Evolutionary conservation across 2,113 vertebrate genomes (phyloP).

Genomic region (Entosphenus tridentatus): DNA sequence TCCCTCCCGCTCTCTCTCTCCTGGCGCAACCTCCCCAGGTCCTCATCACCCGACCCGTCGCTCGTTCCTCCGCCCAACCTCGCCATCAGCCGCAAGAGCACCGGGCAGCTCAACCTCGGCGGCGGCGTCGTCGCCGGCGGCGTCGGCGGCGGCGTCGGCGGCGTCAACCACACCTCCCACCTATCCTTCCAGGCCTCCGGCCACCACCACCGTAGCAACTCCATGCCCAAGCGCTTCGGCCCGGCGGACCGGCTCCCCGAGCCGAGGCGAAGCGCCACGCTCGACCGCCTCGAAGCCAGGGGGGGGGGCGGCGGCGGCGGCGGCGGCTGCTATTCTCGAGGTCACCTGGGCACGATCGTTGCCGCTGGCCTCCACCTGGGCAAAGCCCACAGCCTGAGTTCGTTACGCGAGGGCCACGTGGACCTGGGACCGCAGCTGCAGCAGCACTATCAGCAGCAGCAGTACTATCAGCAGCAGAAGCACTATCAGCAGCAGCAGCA

Average conservation of each 20-base stretch:
- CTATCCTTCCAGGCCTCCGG: not conserved
- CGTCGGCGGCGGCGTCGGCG: not conserved
- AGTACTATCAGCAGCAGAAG: not conserved
- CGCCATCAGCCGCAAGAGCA: conserved; percentile 1
- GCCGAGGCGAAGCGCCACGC: not conserved
- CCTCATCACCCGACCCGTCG: not conserved
- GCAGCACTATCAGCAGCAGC: not conserved
- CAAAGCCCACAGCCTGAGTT: not conserved
- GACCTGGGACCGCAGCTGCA: not conserved
- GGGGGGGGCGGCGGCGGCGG: not conserved
- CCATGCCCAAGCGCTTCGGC: not conserved
- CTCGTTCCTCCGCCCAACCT: not conserved
- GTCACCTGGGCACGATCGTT: too few species aligned
- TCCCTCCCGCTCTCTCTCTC: too few species aligned
- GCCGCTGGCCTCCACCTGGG: not conserved
- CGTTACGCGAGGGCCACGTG: not conserved
- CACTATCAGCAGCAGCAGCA: too few species aligned
- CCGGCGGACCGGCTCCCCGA: not conserved
- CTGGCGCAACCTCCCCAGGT: not conserved
- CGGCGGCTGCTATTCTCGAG: too few species aligned
- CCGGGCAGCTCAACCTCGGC: not conserved
- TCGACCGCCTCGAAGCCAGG: not conserved
- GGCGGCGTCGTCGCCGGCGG: too few species aligned
- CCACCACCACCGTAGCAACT: not conserved
- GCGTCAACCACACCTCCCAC: too few species aligned